These are phyloP conservation scores for Adineta ricciae DNA, from an alignment of 2,888 invertebrate genomes.

Conservation along the genomic window DNA sequence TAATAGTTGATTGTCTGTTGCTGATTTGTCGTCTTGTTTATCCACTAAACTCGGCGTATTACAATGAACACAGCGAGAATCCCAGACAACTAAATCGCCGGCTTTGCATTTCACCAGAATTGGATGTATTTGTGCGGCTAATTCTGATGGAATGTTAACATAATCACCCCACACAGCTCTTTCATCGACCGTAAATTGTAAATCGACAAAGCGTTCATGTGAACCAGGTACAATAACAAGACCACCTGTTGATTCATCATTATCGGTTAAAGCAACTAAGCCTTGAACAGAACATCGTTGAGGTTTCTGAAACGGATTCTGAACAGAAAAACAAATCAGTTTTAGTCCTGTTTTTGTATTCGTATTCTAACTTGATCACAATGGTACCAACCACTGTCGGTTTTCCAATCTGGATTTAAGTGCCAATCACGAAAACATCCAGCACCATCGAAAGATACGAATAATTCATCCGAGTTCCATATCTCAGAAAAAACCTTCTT, in stretches of 20 bases:
- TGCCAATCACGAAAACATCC: conserved; percentile 4
- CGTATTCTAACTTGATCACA: background rate
- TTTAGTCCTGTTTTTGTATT: background rate
- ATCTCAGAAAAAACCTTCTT: conserved; percentile 3
- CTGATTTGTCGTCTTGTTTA: background rate
- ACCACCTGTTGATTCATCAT: background rate
- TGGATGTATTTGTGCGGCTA: background rate
- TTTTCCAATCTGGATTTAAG: background rate
- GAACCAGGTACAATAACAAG: background rate
- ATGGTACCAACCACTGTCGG: background rate
- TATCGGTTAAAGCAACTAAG: background rate
- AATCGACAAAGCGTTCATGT: background rate
- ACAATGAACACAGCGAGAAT: background rate
- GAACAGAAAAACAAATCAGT: background rate
- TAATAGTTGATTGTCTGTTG: background rate
- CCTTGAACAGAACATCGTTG: background rate
- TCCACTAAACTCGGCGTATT: background rate
- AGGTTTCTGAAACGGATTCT: conserved; percentile 6
- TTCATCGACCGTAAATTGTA: background rate
- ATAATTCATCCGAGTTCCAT: background rate
- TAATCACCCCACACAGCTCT: background rate
- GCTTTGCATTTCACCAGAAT: background rate
- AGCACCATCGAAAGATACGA: background rate
- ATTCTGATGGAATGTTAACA: background rate
- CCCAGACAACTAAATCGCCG: conserved; percentile 5